Evolutionary conservation across 2,113 vertebrate genomes (phyloP).

Genomic region (Heterochromis multidens): DNA sequence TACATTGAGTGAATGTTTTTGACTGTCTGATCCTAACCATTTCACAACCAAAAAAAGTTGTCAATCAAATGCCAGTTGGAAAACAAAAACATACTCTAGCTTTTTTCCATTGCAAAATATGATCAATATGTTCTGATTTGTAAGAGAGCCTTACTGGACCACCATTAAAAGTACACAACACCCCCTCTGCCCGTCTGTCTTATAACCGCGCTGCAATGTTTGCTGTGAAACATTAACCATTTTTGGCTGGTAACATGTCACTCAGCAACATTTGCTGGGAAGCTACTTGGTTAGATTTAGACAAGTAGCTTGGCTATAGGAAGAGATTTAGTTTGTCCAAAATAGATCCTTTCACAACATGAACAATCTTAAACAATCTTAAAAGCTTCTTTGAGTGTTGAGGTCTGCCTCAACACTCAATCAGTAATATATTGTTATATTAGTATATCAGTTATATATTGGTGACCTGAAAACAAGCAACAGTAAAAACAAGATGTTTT

Average conservation of each 20-base stretch:
- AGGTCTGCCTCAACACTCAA: not conserved
- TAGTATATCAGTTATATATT: not conserved
- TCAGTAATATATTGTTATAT: too few species aligned
- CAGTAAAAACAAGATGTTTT: not conserved
- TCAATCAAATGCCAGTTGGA: not conserved
- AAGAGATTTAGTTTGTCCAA: not conserved
- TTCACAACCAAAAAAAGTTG: not conserved
- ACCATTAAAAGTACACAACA: not conserved
- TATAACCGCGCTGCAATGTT: not conserved
- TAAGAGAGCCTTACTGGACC: not conserved
- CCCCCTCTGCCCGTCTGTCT: not conserved
- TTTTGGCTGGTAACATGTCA: not conserved
- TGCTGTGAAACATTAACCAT: not conserved
- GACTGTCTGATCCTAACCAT: not conserved
- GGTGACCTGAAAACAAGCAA: not conserved
- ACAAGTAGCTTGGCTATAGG: not conserved
- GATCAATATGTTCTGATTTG: not conserved
- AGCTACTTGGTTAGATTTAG: not conserved
- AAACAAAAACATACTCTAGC: rapidly evolving
- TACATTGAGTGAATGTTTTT: not conserved
- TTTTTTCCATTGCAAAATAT: not conserved
- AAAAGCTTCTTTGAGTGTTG: not conserved
- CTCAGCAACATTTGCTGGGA: not conserved
- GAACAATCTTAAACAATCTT: not conserved
- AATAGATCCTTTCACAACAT: not conserved